Evolutionary conservation across 2,113 vertebrate genomes (phyloP), one percentile per base, ranked within the genome.

Genomic region (Limnothrissa miodon): DNA sequence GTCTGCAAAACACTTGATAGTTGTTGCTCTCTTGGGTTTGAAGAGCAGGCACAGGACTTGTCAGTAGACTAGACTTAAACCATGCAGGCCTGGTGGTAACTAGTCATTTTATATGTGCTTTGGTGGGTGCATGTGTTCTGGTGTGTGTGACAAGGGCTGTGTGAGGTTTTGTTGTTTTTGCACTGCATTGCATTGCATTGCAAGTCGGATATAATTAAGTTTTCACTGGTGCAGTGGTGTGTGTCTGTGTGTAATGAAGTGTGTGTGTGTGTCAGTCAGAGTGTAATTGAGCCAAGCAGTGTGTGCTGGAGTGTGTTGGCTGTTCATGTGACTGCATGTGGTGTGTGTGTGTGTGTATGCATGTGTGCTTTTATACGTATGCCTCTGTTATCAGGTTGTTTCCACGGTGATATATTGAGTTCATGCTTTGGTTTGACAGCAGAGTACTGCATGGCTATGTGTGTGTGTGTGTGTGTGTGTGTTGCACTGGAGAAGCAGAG

Each of bases 121-220:
- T 21, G 51, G 51, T 56, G 21, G 19, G 51, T 5, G 6, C 51
- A 23, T 56, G 51, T 5, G 51, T 56, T 56, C 51, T 56, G 51
- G 51, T 56, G 19, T 56, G 19, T 56, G 51, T 56, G 51, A 23
- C 19, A 56, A 56, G 21, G 51, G 51, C 5, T 56, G 51, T 56
- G 21, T 87, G 74, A 46, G 83, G n/a, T 21, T 21, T 56, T 46
- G 19, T 21, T 56, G 46, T 82, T 59, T 19, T 56, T 15, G 6
- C 46, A 15, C 46, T 48, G 46, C n/a, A n/a, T n/a, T n/a, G 48
- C 48, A 51, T 6, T 46, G 13, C 45, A 46, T 46, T 46, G 51
- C 66, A 78, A 80, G 59, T 89, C 82, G 59, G 85, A 83, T 90
- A 88, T 91, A 93, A 93, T 92, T 91, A 92, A 89, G 88, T 91